Evolutionary conservation across 2,888 invertebrate species (phyloP).

Genomic region (Synergus itoensis): DNA sequence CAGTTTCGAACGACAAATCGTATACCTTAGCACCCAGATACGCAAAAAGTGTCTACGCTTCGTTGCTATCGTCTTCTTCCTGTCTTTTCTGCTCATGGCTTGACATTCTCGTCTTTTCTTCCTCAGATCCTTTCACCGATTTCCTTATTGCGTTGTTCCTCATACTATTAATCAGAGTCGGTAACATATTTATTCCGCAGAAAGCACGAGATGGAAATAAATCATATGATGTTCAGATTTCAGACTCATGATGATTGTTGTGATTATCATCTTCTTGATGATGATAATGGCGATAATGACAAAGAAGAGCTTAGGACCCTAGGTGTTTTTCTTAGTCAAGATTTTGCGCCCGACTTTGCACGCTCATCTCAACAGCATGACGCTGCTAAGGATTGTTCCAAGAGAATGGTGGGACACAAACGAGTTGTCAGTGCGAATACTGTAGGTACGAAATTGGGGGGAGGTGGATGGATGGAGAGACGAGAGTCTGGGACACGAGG

Average conservation of each 20-base stretch:
- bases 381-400: slow-evolving; percentile 44
- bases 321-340: slow-evolving; percentile 63
- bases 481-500: slow-evolving; percentile 61
- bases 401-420: slow-evolving; percentile 48
- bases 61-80: neutral
- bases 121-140: neutral
- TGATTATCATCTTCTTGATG: neutral
- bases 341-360: slow-evolving; percentile 60
- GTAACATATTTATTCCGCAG: neutral
- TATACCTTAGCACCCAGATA: neutral
- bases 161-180: neutral
- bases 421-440: slow-evolving; percentile 49
- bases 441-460: slow-evolving; percentile 46
- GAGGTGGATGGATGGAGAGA: slow-evolving; percentile 61
- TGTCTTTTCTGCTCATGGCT: neutral
- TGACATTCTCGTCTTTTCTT: neutral
- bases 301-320: neutral
- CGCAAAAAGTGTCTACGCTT: slow-evolving; percentile 21
- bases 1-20: slow-evolving; percentile 3
- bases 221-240: neutral
- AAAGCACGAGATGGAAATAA: slow-evolving; percentile 1
- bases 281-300: neutral
- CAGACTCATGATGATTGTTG: neutral
- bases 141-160: neutral
- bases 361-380: slow-evolving; percentile 62